Conservation (phyloP, 2,888 invertebrate species). For the Drosophila lutescens region DNA sequence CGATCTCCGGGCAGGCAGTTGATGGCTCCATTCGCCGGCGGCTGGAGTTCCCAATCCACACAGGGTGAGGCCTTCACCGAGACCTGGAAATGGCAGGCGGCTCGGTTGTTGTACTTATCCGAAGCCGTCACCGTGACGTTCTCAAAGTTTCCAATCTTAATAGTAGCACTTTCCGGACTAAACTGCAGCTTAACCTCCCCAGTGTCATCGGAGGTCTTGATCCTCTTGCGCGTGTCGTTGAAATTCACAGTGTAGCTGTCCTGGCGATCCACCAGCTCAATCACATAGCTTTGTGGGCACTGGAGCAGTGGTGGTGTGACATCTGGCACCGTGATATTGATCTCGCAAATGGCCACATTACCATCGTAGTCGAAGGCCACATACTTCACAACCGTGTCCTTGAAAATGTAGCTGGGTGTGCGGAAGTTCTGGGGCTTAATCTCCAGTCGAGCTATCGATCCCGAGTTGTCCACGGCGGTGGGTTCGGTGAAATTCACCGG, state of each 20-base stretch:
- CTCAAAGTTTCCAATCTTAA: constrained; percentile 94
- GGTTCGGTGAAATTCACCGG: constrained; percentile 97
- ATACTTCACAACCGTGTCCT: constrained; percentile 96
- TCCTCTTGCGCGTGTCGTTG: constrained; percentile 93
- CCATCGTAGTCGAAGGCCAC: constrained; percentile 99
- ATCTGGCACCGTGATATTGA: constrained; percentile 97
- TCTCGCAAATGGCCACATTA: constrained; percentile 98
- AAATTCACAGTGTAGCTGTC: constrained; percentile 96
- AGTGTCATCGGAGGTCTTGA: constrained; percentile 94
- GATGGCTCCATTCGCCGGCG: constrained; percentile 94
- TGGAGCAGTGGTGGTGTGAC: constrained; percentile 95
- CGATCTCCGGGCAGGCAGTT: constrained; percentile 93
- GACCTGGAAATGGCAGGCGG: constrained; percentile 96
- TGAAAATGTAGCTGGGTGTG: constrained; percentile 94
- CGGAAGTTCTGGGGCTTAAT: constrained; percentile 96
- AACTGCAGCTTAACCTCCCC: constrained; percentile 94
- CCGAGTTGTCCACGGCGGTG: constrained; percentile 97
- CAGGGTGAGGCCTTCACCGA: constrained; percentile 97
- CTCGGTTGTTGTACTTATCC: constrained; percentile 94
- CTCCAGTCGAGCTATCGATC: constrained; percentile 96
- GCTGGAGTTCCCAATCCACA: constrained; percentile 96
- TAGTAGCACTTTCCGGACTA: constrained; percentile 92
- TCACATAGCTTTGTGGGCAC: constrained; percentile 97
- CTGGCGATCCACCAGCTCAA: constrained; percentile 94
- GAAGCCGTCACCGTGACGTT: constrained; percentile 96